Conservation (phyloP, 1,140 invertebrate genomes). For the Triops longicaudatus region DNA sequence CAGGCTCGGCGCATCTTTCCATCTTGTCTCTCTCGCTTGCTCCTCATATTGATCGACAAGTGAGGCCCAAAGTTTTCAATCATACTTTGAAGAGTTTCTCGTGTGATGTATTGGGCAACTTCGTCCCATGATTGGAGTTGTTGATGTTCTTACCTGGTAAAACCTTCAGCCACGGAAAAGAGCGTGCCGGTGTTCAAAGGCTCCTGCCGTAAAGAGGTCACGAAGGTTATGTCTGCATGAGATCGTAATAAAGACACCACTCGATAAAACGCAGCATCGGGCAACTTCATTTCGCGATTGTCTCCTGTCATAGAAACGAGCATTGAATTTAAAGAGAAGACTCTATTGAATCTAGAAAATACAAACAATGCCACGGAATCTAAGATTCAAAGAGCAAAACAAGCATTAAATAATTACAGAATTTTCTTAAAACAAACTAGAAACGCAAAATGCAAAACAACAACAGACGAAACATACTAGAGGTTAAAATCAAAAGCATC, state of each 20-base stretch:
- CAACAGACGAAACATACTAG: no score
- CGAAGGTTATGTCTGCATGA: slow-evolving; percentile 68
- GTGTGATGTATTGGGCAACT: slow-evolving; percentile 47
- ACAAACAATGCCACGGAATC: no score
- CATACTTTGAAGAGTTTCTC: slow-evolving; percentile 48
- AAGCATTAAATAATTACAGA: no score
- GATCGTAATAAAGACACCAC: slow-evolving; percentile 56
- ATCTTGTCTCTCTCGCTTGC: neutral
- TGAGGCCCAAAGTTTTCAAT: neutral
- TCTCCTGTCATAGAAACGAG: slow-evolving; percentile 47
- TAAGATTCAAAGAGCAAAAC: no score
- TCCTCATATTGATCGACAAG: neutral
- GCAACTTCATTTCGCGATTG: slow-evolving; percentile 60
- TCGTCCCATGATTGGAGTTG: neutral
- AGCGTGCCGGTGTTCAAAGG: slow-evolving; percentile 70
- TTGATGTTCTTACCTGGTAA: slow-evolving; percentile 36
- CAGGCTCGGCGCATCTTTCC: neutral
- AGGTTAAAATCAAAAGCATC: no score
- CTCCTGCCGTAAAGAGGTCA: slow-evolving; percentile 66
- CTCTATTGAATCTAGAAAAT: no score
- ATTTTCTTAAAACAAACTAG: no score
- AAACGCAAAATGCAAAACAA: no score
- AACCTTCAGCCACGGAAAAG: slow-evolving; percentile 58
- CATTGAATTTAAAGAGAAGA: neutral
- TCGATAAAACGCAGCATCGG: slow-evolving; percentile 52